These are phyloP conservation scores for Phalloptychus januarius DNA, from an alignment of 2,797 vertebrate genomes.

Conservation along the genomic window DNA sequence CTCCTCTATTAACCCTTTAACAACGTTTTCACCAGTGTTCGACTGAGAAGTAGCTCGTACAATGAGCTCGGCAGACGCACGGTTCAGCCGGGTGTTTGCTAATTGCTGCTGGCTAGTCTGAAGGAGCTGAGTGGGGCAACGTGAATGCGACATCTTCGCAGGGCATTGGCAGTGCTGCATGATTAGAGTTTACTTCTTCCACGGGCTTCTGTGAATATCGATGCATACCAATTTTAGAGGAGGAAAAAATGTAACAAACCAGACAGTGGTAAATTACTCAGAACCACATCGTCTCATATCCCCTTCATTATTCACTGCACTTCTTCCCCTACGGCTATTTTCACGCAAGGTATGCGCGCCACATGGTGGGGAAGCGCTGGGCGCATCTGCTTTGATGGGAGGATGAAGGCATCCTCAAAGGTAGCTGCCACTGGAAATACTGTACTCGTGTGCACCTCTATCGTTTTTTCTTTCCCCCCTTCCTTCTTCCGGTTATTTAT, in stretches of 20 bases:
- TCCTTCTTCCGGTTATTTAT: conserved; percentile 42
- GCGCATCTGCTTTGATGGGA: conserved; percentile 48
- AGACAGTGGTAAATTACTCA: neutral
- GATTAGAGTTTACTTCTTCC: neutral
- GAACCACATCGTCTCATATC: neutral
- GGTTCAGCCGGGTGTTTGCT: too few species aligned
- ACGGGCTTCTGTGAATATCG: neutral
- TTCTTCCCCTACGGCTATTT: conserved; percentile 37
- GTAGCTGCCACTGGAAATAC: conserved; percentile 42
- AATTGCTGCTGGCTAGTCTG: too few species aligned
- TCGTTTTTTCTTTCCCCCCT: neutral
- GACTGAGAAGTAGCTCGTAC: too few species aligned
- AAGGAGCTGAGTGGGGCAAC: too few species aligned
- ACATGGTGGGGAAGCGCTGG: conserved; percentile 46
- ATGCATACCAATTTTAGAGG: neutral
- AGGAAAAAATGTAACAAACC: neutral
- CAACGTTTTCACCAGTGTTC: too few species aligned
- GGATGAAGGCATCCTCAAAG: conserved; percentile 19
- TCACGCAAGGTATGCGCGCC: conserved; percentile 50
- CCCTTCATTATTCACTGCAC: conserved; percentile 41
- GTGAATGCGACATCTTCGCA: neutral
- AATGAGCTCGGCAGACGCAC: too few species aligned
- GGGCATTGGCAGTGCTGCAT: neutral
- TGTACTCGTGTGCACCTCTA: conserved; percentile 25
- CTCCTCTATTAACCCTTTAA: too few species aligned